A percentile compares a stretch with the other conserved stretches of the same genome.
phyloP scores from a whole-genome alignment of 2,797 vertebrate species.

The Dromococcyx pavoninus region DNA sequence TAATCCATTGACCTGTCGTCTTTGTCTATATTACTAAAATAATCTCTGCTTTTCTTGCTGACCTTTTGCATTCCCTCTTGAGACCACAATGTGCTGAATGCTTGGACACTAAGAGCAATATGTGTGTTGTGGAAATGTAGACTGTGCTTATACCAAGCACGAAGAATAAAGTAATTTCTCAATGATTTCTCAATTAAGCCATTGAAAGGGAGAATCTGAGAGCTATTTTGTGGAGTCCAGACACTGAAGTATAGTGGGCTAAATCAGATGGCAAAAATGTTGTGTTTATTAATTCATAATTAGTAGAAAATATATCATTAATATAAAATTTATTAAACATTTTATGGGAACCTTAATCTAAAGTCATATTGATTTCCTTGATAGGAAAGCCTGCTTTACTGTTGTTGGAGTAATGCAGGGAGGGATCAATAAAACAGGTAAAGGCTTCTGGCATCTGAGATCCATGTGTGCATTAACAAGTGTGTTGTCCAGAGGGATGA shows the following conservation, averaged over 20 bases:
- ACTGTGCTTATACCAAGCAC: background rate
- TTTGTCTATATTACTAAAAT: background rate
- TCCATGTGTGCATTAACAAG: background rate
- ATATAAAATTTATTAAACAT: background rate
- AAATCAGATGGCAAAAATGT: background rate
- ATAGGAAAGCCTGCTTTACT: background rate
- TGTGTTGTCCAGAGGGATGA: background rate
- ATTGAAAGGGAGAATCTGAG: background rate
- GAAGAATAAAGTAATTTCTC: background rate
- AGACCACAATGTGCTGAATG: background rate
- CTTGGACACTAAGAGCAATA: background rate
- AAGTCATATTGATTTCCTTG: background rate
- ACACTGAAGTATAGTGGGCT: background rate
- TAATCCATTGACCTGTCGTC: constrained; percentile 25
- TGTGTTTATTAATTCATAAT: constrained; percentile 38
- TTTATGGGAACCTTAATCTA: background rate
- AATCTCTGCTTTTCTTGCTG: constrained; percentile 6
- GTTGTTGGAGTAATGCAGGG: background rate
- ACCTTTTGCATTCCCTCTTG: constrained; percentile 8
- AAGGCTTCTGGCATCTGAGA: background rate
- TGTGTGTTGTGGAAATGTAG: background rate
- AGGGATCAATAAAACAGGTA: background rate
- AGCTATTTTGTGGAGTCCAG: background rate
- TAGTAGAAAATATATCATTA: constrained; percentile 35
- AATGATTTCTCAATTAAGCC: background rate